Base-by-base conservation (phyloP, 92 coral and sea anemone genomes). In the Porites divaricata region DNA sequence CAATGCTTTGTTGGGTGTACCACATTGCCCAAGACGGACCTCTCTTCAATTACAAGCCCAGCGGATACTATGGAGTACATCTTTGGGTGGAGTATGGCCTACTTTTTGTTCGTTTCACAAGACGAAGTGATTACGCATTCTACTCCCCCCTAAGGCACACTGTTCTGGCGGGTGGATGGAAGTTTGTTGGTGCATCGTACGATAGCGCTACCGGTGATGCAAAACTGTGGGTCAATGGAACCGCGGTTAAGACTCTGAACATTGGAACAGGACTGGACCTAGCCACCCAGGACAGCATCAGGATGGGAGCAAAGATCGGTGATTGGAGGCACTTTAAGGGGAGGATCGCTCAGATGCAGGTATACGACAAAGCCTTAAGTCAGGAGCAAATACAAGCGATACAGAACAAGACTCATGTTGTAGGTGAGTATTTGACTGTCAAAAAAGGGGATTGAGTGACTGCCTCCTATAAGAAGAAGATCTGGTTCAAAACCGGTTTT, bases 151-250 rank as follows among this genome's bases (percentile, higher is more conserved):
- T 91, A 35, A 25, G 2, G 2, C 56, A 23, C 26, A 63, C 71
- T n/a, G 24, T 76, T 35, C 62, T 59, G 7, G 65, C 45, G 16
- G 56, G 67, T 24, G 59, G 73, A 16, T 93, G 96, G 96, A 79
- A 77, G 17, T 90, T 75, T 13, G 90, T 93, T 7, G 96, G 96
- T 0, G 89, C 90, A 1, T 79, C 96, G 20, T 93, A 93, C 65
- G 85, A 88, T 35, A 19, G 64, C 1, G 25, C 50, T 0, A 28
- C 92, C 20, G 96, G 96, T 25, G 72, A 19, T 2, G 86, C 63
- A 5, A 90, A 84, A 20, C 61, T 93, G 77, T 93, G 94, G 96
- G 59, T 84, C 6, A 86, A 90, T 58, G 94, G 90, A n/a, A 6
- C 26, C 7, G 86, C 51, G 66, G 88, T 81, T 4, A 65, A 76